Percentiles rank a stretch among this genome's conserved stretches.
Conservation (phyloP, 2,113 vertebrate genomes). For the Xiphorhynchus elegans region DNA sequence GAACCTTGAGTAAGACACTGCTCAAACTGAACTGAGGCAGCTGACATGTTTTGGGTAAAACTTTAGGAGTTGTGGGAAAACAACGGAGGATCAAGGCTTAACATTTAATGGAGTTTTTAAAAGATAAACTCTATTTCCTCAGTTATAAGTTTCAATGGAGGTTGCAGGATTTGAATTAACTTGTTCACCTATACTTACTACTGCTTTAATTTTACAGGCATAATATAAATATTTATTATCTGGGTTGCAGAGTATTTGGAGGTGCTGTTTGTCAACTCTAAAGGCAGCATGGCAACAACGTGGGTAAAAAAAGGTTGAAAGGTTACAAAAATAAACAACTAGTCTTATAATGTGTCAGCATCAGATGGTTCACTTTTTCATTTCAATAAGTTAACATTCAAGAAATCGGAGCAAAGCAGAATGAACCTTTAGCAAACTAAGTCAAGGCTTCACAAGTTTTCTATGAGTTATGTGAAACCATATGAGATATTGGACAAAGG, state of each 20-base stretch:
- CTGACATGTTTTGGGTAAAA: neutral
- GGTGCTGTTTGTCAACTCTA: neutral
- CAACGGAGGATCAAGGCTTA: neutral
- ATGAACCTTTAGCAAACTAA: constrained; percentile 42
- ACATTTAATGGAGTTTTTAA: neutral
- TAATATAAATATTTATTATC: neutral
- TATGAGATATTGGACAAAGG: neutral
- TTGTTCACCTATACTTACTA: neutral
- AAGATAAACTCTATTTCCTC: neutral
- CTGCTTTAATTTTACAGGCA: neutral
- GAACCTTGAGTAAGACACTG: neutral
- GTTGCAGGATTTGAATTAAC: neutral
- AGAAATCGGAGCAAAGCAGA: constrained; percentile 29
- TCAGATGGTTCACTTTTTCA: neutral
- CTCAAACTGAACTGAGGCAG: neutral
- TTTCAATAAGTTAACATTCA: neutral
- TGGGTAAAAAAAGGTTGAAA: neutral
- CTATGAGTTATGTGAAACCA: neutral
- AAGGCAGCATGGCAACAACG: neutral
- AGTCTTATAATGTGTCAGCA: neutral
- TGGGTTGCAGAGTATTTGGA: neutral
- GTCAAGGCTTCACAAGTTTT: neutral
- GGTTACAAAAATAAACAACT: neutral
- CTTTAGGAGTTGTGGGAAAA: neutral
- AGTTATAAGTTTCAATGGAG: neutral